Base-by-base conservation (phyloP, 2,113 vertebrate species). In the Hypocryptadius cinnamomeus region DNA sequence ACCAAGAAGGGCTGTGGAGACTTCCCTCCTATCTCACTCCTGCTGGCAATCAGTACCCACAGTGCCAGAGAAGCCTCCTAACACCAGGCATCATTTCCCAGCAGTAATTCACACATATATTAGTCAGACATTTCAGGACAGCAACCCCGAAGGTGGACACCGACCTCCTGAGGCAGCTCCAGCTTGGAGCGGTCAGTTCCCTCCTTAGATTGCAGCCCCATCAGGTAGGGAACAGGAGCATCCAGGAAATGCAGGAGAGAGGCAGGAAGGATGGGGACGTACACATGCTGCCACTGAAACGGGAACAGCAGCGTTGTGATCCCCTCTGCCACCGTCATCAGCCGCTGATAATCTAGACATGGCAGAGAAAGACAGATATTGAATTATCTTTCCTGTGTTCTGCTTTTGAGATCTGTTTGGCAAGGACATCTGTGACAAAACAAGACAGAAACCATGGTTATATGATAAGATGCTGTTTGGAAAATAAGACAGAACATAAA, bases 201-300 rank as follows among this genome's bases (percentile, higher is more conserved):
- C 35, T 99, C 98, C 96, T 99, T 98, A 40, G 98, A 98, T 95
- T 99, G 99, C 90, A 99, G 98, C 15, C 99, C 99, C 98, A 99
- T 98, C 95, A 99, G 92, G 95, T 99, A 99, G 33, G 99, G 99
- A 88, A 99, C 98, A 1, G 99, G 99, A 73, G 99, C 99, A 3
- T 99, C 99, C 69, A 99, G 98, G 71, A 99, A 99, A 96, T 99
- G 99, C 56, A 99, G 97, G 24, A 99, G 97, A 18, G 99, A 99
- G 4, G 99, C 98, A 30, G 99, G 99, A 47, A 99, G 98, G 93
- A 99, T 99, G 92, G 99, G 99, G 33, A 99, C 98, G 5, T 99
- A 99, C 15, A 99, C 98, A 12, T 99, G 99, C 92, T 99, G 99
- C 99, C 99, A 99, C 80, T 99, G 99, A 96, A 99, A 99, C 0